These are phyloP conservation scores for Plectrocnemia conspersa DNA, from an alignment of 1,140 invertebrate species.

Conservation along the genomic window DNA sequence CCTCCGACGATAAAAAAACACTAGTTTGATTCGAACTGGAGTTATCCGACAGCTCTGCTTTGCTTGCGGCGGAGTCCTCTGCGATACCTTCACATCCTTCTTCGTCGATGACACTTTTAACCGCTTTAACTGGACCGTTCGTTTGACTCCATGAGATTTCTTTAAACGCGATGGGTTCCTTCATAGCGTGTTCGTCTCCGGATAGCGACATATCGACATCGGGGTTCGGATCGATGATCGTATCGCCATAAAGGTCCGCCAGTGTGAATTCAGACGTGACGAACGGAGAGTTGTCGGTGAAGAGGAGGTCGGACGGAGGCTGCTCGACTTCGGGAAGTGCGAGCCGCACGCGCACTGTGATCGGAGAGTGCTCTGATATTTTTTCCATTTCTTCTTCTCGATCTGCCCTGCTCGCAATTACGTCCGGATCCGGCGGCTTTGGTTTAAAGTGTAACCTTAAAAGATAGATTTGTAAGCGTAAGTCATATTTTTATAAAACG, in stretches of 20 bases:
- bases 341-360: conserved; percentile 52
- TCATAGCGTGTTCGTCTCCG: conserved; percentile 7
- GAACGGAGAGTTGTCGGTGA: conserved; percentile 46
- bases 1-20: conserved; percentile 28
- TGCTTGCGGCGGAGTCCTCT: background rate
- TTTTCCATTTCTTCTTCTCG: conserved; percentile 43
- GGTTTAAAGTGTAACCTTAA: conserved; percentile 70
- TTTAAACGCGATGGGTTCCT: background rate
- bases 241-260: conserved; percentile 43
- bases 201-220: conserved; percentile 29
- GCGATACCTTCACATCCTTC: background rate
- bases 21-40: conserved; percentile 30
- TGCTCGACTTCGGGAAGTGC: conserved; percentile 38
- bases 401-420: conserved; percentile 21
- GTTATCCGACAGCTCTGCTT: conserved; percentile 15
- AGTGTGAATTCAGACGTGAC: conserved; percentile 49
- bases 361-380: conserved; percentile 52
- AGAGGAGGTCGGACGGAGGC: conserved; percentile 41
- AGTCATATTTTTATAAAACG: too few species aligned
- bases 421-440: conserved; percentile 54
- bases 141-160: conserved; percentile 14
- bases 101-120: background rate
- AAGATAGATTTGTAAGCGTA: conserved; percentile 21
- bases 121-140: conserved; percentile 22
- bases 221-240: conserved; percentile 34